A percentile compares a stretch with the other conserved stretches of the same genome.
phyloP scores from a whole-genome alignment of 2,113 vertebrate species.

The Jacana jacana region DNA sequence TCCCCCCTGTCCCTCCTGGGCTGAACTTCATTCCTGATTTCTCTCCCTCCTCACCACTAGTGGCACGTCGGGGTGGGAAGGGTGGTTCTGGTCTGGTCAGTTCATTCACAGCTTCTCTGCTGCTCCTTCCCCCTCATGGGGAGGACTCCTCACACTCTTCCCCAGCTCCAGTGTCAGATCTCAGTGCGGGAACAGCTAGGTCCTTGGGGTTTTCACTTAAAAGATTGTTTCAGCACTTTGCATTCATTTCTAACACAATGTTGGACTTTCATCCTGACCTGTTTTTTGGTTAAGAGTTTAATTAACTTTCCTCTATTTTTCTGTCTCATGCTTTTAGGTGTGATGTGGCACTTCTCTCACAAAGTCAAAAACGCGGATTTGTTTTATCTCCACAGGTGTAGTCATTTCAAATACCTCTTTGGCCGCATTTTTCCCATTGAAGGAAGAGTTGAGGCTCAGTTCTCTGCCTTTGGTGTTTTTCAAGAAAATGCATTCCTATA shows the following conservation, averaged over 20 bases:
- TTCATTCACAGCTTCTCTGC: too few species aligned
- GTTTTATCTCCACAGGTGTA: neutral
- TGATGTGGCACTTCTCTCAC: neutral
- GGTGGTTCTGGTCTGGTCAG: neutral
- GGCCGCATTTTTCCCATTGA: neutral
- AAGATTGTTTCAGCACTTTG: neutral
- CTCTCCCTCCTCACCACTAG: neutral
- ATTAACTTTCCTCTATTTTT: neutral
- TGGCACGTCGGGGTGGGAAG: too few species aligned
- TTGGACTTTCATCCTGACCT: neutral
- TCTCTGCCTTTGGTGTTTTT: neutral
- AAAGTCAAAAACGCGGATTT: neutral
- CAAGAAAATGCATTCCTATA: neutral
- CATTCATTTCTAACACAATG: neutral
- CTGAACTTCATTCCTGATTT: neutral
- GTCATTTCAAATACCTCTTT: neutral
- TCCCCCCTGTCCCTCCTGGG: fast-evolving
- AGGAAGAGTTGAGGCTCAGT: neutral
- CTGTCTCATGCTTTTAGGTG: neutral
- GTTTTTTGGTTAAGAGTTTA: neutral
- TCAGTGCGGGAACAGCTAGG: neutral
- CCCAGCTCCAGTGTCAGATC: neutral
- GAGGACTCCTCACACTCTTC: neutral
- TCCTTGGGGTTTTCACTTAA: neutral
- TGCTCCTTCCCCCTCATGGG: neutral